Base-by-base conservation (phyloP, 1,140 invertebrate genomes). In the Ceratoteleas bidentatus region DNA sequence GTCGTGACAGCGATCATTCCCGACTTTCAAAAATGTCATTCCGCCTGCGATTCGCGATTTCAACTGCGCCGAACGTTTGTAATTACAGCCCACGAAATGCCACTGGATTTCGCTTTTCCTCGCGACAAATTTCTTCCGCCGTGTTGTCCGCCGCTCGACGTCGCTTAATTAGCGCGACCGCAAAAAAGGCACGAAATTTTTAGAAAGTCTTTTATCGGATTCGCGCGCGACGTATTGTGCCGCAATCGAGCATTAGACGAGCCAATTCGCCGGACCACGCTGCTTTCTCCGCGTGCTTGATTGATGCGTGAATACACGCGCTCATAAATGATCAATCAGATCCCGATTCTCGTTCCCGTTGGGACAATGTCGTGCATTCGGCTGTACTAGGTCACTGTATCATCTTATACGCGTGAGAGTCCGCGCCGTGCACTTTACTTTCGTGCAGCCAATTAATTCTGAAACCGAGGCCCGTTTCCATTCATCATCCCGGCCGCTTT, bases 361-460 rank as follows among this genome's bases (percentile, higher is more conserved):
- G 24, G 24, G 24, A 24, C 24, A 24, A 24, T 24, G 24, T 24
- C 24, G 24, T 77, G 56, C 36, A 62, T 64, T 60, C 52, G 16
- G 47, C n/a, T 68, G 6, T 45, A 65, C 61, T 58, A 43, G 68
- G 76, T 73, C 65, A 78, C 68, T 62, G 61, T 78, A 78, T 66
- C 75, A 78, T 72, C 75, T 70, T 78, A 65, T 65, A 60, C 45
- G 72, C 72, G 72, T 66, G 72, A 75, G 72, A 75, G 62, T 60
- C 3, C 33, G 16, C 45, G 13, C 2, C 49, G 43, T 40, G n/a
- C 24, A 24, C 24, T 24, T 24, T 24, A 24, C 72, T 75, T 75
- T 66, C 72, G 45, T 53, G 56, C n/a, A 52, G 10, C 45, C 56
- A 66, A 66, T 60, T 66, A 43, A 75, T 60, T 75, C 34, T 66